These are phyloP conservation scores for Sphaerophoria rueppellii DNA, from an alignment of 2,888 invertebrate genomes.

Conservation along the genomic window DNA sequence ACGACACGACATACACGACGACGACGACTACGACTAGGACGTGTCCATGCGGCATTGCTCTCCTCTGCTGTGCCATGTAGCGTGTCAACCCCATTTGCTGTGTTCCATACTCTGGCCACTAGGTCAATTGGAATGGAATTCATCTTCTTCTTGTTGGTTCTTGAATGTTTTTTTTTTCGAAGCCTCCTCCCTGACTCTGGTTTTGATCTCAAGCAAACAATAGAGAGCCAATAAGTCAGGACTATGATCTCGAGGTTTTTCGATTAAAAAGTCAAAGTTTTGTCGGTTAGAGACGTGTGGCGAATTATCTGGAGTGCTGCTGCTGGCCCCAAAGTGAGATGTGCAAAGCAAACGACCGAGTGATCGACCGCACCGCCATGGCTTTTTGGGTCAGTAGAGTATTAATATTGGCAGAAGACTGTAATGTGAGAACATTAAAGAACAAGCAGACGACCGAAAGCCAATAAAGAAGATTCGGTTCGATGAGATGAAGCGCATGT, in stretches of 20 bases:
- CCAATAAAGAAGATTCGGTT: slow-evolving; percentile 26
- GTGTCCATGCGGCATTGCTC: slow-evolving; percentile 53
- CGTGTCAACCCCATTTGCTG: slow-evolving; percentile 68
- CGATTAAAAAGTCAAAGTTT: slow-evolving; percentile 62
- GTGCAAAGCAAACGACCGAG: slow-evolving; percentile 12
- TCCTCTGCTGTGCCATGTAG: slow-evolving; percentile 24
- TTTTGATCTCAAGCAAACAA: slow-evolving; percentile 41
- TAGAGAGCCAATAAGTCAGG: not conserved
- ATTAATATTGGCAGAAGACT: slow-evolving; percentile 6
- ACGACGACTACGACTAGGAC: slow-evolving; percentile 17
- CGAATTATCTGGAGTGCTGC: slow-evolving; percentile 46
- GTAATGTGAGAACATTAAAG: not conserved
- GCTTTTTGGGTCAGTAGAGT: slow-evolving; percentile 59
- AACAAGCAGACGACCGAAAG: not conserved
- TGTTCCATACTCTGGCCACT: slow-evolving; percentile 49
- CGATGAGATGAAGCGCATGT: slow-evolving; percentile 9
- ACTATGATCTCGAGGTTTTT: slow-evolving; percentile 48
- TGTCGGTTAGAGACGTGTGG: slow-evolving; percentile 56
- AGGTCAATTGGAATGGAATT: slow-evolving; percentile 67
- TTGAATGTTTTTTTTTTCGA: slow-evolving; percentile 9
- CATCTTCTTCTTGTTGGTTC: slow-evolving; percentile 12
- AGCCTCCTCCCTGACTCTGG: slow-evolving; percentile 40
- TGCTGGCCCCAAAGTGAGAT: not conserved
- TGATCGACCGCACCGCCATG: slow-evolving; percentile 11
- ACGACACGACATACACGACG: no score